Conservation (phyloP, 2,797 vertebrate species). For the Darevskia mixta region DNA sequence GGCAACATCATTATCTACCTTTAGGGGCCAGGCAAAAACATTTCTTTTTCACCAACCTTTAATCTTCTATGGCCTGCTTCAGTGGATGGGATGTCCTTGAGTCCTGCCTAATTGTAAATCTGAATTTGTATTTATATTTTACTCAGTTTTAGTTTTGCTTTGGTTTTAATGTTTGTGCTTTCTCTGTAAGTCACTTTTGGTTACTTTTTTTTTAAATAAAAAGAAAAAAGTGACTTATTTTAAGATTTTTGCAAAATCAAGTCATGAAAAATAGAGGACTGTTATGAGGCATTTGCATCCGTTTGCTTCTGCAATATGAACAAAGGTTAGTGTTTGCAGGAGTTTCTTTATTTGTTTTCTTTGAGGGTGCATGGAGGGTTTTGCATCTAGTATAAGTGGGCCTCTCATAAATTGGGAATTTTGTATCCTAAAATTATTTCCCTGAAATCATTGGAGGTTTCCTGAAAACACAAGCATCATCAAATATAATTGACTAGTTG, state of each 20-base stretch:
- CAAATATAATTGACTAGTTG: background rate
- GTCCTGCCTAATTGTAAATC: no score
- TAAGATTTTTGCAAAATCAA: background rate
- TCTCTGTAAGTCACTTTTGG: no score
- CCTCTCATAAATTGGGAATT: background rate
- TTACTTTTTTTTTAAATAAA: no score
- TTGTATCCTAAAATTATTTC: background rate
- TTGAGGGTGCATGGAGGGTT: background rate
- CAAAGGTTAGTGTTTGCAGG: background rate
- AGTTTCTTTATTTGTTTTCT: background rate
- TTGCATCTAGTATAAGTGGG: background rate
- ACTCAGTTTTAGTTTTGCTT: no score
- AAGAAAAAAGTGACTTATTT: no score
- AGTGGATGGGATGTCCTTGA: no score
- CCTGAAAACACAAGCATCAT: background rate
- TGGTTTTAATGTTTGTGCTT: no score
- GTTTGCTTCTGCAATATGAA: background rate
- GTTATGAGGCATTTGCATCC: background rate
- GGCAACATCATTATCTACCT: no score
- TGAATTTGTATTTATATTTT: no score
- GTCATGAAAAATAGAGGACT: background rate
- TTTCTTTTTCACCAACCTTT: no score
- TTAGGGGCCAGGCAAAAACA: no score
- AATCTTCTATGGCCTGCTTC: no score
- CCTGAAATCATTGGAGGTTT: background rate